These are phyloP conservation scores for Nyctibius grandis DNA, from an alignment of 2,797 vertebrate species.

Conservation along the genomic window DNA sequence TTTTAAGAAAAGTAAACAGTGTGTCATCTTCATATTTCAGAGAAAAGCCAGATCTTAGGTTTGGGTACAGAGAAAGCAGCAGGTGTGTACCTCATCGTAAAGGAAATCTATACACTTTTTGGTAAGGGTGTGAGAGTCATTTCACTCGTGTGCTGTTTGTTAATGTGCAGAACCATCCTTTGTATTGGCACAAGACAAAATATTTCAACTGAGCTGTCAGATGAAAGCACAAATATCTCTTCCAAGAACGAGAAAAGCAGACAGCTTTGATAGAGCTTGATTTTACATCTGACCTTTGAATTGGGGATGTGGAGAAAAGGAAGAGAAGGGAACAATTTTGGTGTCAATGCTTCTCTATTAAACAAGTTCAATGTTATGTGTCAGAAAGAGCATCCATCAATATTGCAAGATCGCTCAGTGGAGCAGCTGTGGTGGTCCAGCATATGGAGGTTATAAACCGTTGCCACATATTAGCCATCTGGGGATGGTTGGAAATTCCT, in stretches of 20 bases:
- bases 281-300: constrained; percentile 37
- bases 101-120: not conserved
- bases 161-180: not conserved
- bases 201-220: not conserved
- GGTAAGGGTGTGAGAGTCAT: not conserved
- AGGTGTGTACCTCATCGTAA: not conserved
- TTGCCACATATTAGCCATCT: constrained; percentile 25
- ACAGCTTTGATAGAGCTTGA: not conserved
- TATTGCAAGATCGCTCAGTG: not conserved
- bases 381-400: constrained; percentile 15
- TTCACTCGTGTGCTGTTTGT: not conserved
- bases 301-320: not conserved
- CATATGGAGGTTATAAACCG: constrained; percentile 18
- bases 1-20: not conserved
- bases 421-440: constrained; percentile 50
- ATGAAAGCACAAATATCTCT: not conserved
- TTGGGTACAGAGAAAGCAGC: not conserved
- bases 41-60: not conserved
- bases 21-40: not conserved
- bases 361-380: not conserved
- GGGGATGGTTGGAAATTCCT: not conserved
- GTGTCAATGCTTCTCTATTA: constrained; percentile 8
- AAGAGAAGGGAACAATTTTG: not conserved
- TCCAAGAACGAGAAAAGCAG: not conserved
- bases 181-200: not conserved